A percentile compares a stretch with the other conserved stretches of the same genome.
phyloP scores from a whole-genome alignment of 2,797 vertebrate genomes.

The Sparus aurata region DNA sequence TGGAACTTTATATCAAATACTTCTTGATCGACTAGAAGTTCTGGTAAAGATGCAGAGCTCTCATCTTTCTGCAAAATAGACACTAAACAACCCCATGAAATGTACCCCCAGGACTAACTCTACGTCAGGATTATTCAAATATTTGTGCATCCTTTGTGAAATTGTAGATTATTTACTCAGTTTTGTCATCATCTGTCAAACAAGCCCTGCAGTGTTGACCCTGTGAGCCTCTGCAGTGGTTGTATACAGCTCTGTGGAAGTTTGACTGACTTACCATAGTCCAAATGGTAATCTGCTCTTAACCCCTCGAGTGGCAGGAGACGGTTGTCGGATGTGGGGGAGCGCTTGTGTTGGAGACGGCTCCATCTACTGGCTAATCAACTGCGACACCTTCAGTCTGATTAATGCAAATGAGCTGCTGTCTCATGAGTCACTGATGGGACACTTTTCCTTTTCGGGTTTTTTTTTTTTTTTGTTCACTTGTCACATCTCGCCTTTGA shows the following conservation, averaged over 20 bases:
- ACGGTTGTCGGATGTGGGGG: slow-evolving; percentile 21
- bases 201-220: slow-evolving; percentile 10
- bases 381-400: slow-evolving; percentile 62
- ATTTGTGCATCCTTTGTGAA: slow-evolving; percentile 2
- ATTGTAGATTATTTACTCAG: background rate
- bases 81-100: background rate
- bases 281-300: slow-evolving; percentile 50
- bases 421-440: slow-evolving; percentile 35
- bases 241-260: slow-evolving; percentile 18
- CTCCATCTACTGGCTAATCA: slow-evolving; percentile 88
- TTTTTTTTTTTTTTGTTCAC: background rate
- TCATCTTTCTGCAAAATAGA: slow-evolving; percentile 31
- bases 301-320: slow-evolving; percentile 57
- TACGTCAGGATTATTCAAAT: slow-evolving; percentile 4
- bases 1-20: background rate
- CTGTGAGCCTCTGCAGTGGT: slow-evolving; percentile 11
- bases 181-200: slow-evolving; percentile 35
- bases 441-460: background rate
- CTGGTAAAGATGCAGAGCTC: slow-evolving; percentile 30
- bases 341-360: slow-evolving; percentile 71
- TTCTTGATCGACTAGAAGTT: background rate
- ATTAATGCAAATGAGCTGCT: slow-evolving; percentile 68
- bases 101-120: background rate
- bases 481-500: slow-evolving; percentile 18
- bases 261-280: slow-evolving; percentile 48